Percentiles rank a stretch among this genome's conserved stretches.
Evolutionary conservation across 2,113 vertebrate genomes (phyloP).

Genomic region (Geococcyx californianus): DNA sequence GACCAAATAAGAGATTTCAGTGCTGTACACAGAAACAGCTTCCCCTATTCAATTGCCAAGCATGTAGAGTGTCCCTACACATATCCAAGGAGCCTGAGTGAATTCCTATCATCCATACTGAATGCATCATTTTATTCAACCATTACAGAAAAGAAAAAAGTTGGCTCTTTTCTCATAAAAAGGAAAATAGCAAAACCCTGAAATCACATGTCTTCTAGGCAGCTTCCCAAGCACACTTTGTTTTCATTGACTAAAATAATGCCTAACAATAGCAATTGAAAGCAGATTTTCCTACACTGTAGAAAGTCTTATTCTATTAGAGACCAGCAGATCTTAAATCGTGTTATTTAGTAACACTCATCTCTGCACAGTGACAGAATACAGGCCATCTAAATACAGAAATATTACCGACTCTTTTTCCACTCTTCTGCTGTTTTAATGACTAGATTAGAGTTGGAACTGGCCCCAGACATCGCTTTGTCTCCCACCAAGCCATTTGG

Average conservation of each 20-base stretch:
- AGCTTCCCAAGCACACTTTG: conserved; percentile 27
- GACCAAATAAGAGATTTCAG: background rate
- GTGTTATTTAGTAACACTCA: background rate
- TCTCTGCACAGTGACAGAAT: background rate
- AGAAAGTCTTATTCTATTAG: background rate
- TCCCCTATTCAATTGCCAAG: background rate
- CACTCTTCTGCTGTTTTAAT: background rate
- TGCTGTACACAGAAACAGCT: background rate
- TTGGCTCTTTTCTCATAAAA: conserved; percentile 42
- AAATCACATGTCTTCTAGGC: conserved; percentile 1
- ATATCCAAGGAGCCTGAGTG: background rate
- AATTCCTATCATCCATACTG: background rate
- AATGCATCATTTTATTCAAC: background rate
- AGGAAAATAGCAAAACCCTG: background rate
- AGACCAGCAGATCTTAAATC: background rate
- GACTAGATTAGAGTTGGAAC: background rate
- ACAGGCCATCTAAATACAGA: background rate
- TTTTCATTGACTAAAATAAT: conserved; percentile 31
- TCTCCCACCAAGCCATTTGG: background rate
- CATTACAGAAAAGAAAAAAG: conserved; percentile 31
- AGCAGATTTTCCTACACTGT: background rate
- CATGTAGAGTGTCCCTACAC: background rate
- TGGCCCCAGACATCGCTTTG: background rate
- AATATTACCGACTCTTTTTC: background rate
- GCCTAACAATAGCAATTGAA: conserved; percentile 15